Base-by-base conservation (phyloP, 92 coral and sea anemone species). In the Palythoa grandiflora region DNA sequence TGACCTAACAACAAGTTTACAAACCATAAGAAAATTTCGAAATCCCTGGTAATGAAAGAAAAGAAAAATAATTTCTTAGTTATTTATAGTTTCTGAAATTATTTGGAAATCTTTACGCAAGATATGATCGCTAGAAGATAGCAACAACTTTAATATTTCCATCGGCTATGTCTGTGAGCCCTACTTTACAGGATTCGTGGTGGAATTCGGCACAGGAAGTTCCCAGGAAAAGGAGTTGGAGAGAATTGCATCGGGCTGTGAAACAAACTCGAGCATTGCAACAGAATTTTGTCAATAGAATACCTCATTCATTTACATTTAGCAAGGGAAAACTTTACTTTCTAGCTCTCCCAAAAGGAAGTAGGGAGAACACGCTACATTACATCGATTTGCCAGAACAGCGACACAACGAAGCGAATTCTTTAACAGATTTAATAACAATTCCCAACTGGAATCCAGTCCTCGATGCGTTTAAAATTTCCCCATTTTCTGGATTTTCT, bases 261-360 rank as follows among this genome's bases (percentile, higher is more conserved):
- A 94, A 94, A 76, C 92, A 91, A 70, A 92, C 99, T 1, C 91
- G 97, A 11, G 87, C 91, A 10, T 51, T 97, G 6, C 94, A 96
- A 73, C 93, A 94, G 50, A 90, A 90, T 37, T 95, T 93, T 13
- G 90, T 94, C 40, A 97, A 92, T 72, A 89, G 99, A 77, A 92
- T 96, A n/a, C 99, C 98, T 13, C 96, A 95, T 90, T 94, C 95
- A 40, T 97, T 97, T 81, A 97, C 99, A 9, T 97, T 97, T 79
- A 92, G 94, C 73, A 94, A 93, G 47, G 90, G 92, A 39, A 95
- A 96, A 78, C 90, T 97, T 4, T 97, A 97, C 84, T 97, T 97
- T 81, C 91, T 97, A 5, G 96, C 99, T 51, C 89, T 95, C 17
- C 99, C 99, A 15, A 91, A 92, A 68, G 94, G 93, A 71, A 94